Base-by-base conservation (phyloP, 2,888 invertebrate genomes). In the Parascotia fuliginaria region DNA sequence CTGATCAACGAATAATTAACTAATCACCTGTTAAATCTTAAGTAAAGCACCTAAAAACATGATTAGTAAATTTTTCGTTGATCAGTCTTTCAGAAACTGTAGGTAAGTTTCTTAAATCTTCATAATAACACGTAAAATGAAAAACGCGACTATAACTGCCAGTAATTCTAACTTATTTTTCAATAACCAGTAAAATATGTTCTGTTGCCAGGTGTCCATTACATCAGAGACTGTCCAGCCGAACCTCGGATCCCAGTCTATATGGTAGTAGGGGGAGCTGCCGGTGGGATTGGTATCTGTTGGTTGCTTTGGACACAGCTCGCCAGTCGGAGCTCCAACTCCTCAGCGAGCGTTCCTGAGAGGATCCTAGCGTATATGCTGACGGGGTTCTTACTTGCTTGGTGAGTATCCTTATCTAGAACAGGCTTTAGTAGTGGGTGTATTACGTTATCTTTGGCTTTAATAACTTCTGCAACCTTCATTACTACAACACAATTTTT, bases 261-360 rank as follows among this genome's bases (percentile, higher is more conserved):
- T 87, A 95, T 97, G 94, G 94, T 97, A 48, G 96, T 96, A n/a
- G 97, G 96, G 0, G 97, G 97, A 0, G 94, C 94, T 7, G 93
- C 96, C 9, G 96, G 96, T 0, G 93, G 95, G 11, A 89, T 95
- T 1, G 95, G 96, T 57, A 94, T 96, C 79, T 92, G 94, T 47
- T 95, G 95, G 94, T 83, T 94, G 50, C 85, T 95, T 38, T 95
- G 93, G 93, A 89, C 93, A 7, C 95, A 96, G 84, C 92, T 95
- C 1, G 94, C 94, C 45, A 93, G 93, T 38, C 84, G 95, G 3
- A 93, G 83, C 88, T 91, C 92, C 80, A 74, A 95, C 93, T 86
- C 92, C 88, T 47, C 93, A 15, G 81, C 92, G 37, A 86, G 90
- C 64, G 84, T 93, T 19, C 93, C 93, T 55, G 78, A 94, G 89